Evolutionary conservation across 2,113 vertebrate genomes (phyloP).

Genomic region (Potamarius usumacintae): DNA sequence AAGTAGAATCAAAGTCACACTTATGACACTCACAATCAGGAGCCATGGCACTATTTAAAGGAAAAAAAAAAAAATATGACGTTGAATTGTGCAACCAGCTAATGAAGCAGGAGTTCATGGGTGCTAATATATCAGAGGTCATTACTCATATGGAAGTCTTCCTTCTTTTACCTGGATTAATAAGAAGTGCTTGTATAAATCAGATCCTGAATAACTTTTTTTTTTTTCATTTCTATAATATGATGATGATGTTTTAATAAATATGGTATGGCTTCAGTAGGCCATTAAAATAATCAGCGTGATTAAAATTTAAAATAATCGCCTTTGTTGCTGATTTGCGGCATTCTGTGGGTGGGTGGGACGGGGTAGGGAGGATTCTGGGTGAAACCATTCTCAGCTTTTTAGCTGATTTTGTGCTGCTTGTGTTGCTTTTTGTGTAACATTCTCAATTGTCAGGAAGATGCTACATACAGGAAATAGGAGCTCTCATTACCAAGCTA

Average conservation of each 20-base stretch:
- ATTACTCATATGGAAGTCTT: neutral
- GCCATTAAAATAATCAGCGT: neutral
- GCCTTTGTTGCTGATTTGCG: too few species aligned
- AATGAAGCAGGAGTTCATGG: neutral
- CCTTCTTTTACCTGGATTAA: neutral
- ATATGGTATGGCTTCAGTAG: neutral
- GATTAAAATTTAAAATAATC: neutral
- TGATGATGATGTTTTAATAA: neutral
- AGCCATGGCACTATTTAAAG: constrained; percentile 19
- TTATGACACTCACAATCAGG: constrained; percentile 6
- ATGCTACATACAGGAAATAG: neutral
- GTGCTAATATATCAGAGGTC: constrained; percentile 14
- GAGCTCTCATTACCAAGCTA: neutral
- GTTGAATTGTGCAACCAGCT: neutral
- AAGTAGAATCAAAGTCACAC: constrained; percentile 27
- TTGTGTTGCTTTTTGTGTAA: neutral
- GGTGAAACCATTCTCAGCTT: neutral
- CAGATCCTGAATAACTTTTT: neutral
- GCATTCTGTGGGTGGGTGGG: neutral
- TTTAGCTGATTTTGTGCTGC: too few species aligned
- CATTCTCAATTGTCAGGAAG: neutral
- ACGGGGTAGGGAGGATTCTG: neutral
- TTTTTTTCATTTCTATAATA: neutral
- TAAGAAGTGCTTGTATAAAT: neutral
- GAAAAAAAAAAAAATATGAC: neutral